Evolutionary conservation across 2,888 invertebrate species (phyloP), one percentile per base, ranked within the genome.

Genomic region (Ochlodes sylvanus): DNA sequence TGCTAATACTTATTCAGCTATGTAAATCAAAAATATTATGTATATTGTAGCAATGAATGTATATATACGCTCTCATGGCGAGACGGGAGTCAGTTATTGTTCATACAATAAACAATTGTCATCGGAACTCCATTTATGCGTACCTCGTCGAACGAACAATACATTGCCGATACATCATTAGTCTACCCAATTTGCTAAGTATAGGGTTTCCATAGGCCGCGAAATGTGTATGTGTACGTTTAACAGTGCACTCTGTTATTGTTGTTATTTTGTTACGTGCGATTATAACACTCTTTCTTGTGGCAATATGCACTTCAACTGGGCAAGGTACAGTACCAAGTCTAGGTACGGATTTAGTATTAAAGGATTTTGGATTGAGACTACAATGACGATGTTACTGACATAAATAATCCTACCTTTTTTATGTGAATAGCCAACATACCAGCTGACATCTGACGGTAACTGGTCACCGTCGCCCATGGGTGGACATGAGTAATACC

Each of bases 121-220:
- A 60, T 54, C 38, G 57, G 57, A 65, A 65, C 65, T 63, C n/a
- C 58, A 52, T 44, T 66, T 60, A 60, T 54, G 27, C 32, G 66
- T 65, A 32, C 47, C 52, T 60, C 66, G 66, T 54, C 65, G 58
- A 50, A 52, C 65, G 60, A 66, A 66, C 66, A 66, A 66, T 66
- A 54, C 54, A 60, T 66, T 42, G 67, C 55, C 67, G 60, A 67
- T 67, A 66, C 60, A 58, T 54, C 60, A 66, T 60, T 66, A 66
- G 32, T 15, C 55, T 63, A 47, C 47, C 52, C 67, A 55, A 67
- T 67, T 54, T 42, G 60, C 32, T 54, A 42, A 57, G 38, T 57
- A 58, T 38, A 66, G 58, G 65, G 57, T 65, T 65, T 60, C 41
- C 66, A 66, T 38, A 52, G 7, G 19, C 14, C 6, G 27, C 17